phyloP scores from a whole-genome alignment of 2,888 invertebrate genomes.

The Rhorus exstirpatorius region DNA sequence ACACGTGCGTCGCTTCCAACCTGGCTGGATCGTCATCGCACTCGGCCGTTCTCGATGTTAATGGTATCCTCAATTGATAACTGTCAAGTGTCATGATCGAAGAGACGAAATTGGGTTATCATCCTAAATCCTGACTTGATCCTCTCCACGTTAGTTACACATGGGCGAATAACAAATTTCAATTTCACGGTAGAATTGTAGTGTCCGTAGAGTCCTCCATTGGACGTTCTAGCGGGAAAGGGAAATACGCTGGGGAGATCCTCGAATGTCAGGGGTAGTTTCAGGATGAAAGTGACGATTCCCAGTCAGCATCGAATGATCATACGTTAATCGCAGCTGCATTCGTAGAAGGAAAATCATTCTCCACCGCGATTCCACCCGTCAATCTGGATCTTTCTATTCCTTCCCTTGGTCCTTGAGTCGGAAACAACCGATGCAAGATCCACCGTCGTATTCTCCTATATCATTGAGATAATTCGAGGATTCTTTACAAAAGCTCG shows the following conservation, averaged over 20 bases:
- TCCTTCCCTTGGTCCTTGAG: too few relatives aligned
- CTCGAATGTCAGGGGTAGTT: neutral
- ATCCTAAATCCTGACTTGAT: conserved; percentile 38
- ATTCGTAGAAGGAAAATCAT: too few relatives aligned
- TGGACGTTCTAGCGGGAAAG: neutral
- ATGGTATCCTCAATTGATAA: conserved; percentile 87
- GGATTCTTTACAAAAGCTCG: too few relatives aligned
- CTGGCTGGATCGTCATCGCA: conserved; percentile 89
- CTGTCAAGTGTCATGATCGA: conserved; percentile 6
- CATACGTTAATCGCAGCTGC: too few relatives aligned
- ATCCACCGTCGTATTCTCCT: too few relatives aligned
- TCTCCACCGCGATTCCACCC: too few relatives aligned
- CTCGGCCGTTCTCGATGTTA: conserved; percentile 90
- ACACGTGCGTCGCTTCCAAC: conserved; percentile 89
- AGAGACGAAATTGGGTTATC: conserved; percentile 43
- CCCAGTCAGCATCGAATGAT: neutral
- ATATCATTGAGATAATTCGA: too few relatives aligned
- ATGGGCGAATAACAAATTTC: neutral
- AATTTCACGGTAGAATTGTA: neutral
- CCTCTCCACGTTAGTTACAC: neutral
- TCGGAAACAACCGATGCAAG: too few relatives aligned
- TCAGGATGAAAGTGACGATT: neutral
- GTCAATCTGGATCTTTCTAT: too few relatives aligned
- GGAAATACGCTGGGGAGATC: neutral
- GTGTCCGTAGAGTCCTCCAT: neutral